Base-by-base conservation (phyloP, 2,888 invertebrate genomes). In the Leptura quadrifasciata region DNA sequence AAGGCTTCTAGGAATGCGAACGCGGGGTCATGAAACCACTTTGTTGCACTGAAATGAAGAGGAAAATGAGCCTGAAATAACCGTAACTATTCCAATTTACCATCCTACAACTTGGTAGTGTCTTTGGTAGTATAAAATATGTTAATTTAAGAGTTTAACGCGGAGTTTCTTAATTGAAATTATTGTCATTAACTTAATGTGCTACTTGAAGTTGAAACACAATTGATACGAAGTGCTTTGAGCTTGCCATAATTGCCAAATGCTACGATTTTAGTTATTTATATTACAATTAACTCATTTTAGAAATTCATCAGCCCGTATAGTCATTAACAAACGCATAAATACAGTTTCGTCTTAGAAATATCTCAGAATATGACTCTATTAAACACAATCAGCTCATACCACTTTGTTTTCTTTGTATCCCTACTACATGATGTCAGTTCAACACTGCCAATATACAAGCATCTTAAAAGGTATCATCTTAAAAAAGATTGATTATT, bases 31-130 rank as follows among this genome's bases (percentile, higher is more conserved):
- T 83, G 85, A 86, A 88, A 88, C 87, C 87, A 87, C 87, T 88
- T 88, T 88, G 87, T 88, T 87, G 86, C 87, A 86, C 87, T 85
- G 85, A 86, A 88, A 89, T 89, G 88, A 88, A 87, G 88, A 86
- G 86, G 87, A 88, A 89, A 88, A 89, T 88, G 79, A 71, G 74
- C 47, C 52, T 57, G 74, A 70, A 77, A 77, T 87, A 87, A 86
- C 86, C 86, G 85, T 86, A 85, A 87, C 87, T 85, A 85, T 86
- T 87, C 83, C 85, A 85, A 86, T 88, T 86, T 85, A 86, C 85
- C 86, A 86, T 87, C 80, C 75, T 78, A 76, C 80, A 80, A 78
- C 77, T 78, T 72, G 75, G 76, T 79, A 76, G 76, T 76, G 74
- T 78, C 78, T 76, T 73, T 78, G 78, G 63, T 69, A 71, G 79